A percentile compares a stretch with the other conserved stretches of the same genome.
Conservation (phyloP, 2,888 invertebrate species). For the Epinotia bilunana region DNA sequence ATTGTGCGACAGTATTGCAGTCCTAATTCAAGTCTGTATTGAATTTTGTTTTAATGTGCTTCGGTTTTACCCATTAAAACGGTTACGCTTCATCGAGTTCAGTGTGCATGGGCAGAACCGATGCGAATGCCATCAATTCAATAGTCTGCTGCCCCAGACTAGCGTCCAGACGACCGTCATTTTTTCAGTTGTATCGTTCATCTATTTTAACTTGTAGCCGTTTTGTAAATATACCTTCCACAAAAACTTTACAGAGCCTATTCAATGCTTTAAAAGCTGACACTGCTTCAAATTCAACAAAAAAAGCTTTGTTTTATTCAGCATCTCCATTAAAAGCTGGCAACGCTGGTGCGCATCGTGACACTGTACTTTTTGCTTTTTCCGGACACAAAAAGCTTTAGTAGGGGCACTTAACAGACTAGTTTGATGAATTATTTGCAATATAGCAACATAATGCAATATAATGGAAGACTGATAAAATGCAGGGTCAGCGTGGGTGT, state of each 20-base stretch:
- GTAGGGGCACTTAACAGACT: slow-evolving; percentile 30
- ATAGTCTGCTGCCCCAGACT: slow-evolving; percentile 27
- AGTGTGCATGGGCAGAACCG: slow-evolving; percentile 24
- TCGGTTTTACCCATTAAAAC: slow-evolving; percentile 21
- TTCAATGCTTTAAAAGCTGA: slow-evolving; percentile 3
- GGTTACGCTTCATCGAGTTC: slow-evolving; percentile 21
- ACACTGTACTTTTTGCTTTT: slow-evolving; percentile 32
- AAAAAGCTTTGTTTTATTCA: slow-evolving; percentile 24
- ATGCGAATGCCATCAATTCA: slow-evolving; percentile 21
- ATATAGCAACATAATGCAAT: not conserved
- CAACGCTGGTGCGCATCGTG: slow-evolving; percentile 33
- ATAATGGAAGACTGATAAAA: slow-evolving; percentile 38
- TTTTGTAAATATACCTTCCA: not conserved
- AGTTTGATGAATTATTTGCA: slow-evolving; percentile 25
- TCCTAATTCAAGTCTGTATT: slow-evolving; percentile 24
- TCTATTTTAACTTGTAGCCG: not conserved
- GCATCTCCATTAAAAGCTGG: slow-evolving; percentile 24
- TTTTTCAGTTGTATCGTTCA: slow-evolving; percentile 19
- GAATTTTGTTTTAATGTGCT: slow-evolving; percentile 20
- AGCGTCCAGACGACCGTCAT: slow-evolving; percentile 20
- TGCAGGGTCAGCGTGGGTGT: slow-evolving; percentile 37
- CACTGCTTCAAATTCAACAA: slow-evolving; percentile 1
- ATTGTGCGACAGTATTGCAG: slow-evolving; percentile 36
- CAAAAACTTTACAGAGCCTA: not conserved
- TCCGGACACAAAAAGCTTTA: slow-evolving; percentile 30